Base-by-base conservation (phyloP, 1,140 invertebrate genomes). In the Bombus terrestris region DNA sequence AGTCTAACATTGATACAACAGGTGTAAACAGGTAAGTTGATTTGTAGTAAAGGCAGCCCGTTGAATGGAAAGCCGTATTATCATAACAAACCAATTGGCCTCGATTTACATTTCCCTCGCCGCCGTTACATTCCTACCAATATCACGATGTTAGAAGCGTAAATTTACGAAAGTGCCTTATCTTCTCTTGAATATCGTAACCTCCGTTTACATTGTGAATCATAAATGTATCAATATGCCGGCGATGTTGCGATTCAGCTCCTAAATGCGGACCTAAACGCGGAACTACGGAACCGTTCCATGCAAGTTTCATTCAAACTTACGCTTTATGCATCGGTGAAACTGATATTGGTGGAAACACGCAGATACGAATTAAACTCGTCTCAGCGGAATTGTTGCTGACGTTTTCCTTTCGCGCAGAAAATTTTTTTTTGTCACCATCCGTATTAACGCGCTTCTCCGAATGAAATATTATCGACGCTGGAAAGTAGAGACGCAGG, bases 321-420 rank as follows among this genome's bases (percentile, higher is more conserved):
- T 64, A 35, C 39, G 22, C 18, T 47, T 80, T 37, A 32, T 41
- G 57, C 68, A 62, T 18, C 53, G 62, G 22, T 8, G 83, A 62
- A 85, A 73, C 64, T 73, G 76, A 85, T 85, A 85, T 85, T 72
- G 76, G 76, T 80, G 83, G 76, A 85, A 85, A 85, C 76, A 39
- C 66, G 66, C 47, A 79, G 76, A 72, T 80, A 85, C 18, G 66
- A 79, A 84, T 84, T 84, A 84, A 79, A 76, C 66, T 71, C 53
- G 43, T 66, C 81, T 39, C 59, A 9, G 8, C 57, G 53, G 59
- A 53, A 53, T 66, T 32, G 10, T 39, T 10, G 41, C n/a, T 12
- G 25, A 25, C 28, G 41, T 0, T 47, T 13, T 32, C 25, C 18
- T 13, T 1, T 22, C 3, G 4, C 4, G 12, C 18, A n/a, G 8